Conservation (phyloP, 1,140 invertebrate genomes). For the Oryzaephilus surinamensis region DNA sequence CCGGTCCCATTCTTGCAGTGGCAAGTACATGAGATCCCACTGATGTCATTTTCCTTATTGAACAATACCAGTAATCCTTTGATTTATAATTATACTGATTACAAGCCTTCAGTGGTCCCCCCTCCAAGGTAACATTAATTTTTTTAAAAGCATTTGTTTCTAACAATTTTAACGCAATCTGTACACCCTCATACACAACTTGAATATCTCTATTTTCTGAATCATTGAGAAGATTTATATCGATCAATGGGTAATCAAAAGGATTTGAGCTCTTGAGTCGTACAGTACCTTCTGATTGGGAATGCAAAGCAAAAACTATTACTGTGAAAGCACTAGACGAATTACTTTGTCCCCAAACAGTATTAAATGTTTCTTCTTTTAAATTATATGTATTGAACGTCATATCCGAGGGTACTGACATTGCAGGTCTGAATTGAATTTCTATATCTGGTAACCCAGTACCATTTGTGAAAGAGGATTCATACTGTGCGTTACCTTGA, state of each 20-base stretch:
- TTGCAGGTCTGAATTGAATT: constrained; percentile 12
- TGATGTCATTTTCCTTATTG: constrained; percentile 21
- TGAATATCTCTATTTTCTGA: constrained; percentile 53
- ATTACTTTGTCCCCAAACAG: constrained; percentile 16
- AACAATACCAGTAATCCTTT: constrained; percentile 29
- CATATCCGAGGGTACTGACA: constrained; percentile 7
- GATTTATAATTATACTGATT: constrained; percentile 7
- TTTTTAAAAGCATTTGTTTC: constrained; percentile 47
- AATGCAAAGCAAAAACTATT: constrained; percentile 41
- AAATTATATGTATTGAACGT: constrained; percentile 13
- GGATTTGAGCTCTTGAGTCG: constrained; percentile 57
- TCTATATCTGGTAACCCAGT: constrained; percentile 18
- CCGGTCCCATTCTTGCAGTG: constrained; percentile 31
- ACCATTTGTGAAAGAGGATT: constrained; percentile 5
- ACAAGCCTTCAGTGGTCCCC: constrained; percentile 50
- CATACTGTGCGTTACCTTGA: constrained; percentile 36
- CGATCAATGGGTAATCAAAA: constrained; percentile 61
- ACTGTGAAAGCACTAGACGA: constrained; percentile 7
- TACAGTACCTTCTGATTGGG: constrained; percentile 62
- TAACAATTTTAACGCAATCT: constrained; percentile 43
- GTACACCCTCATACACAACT: constrained; percentile 21
- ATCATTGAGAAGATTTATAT: constrained; percentile 64
- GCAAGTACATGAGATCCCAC: constrained; percentile 27
- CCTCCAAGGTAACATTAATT: constrained; percentile 47
- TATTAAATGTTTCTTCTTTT: constrained; percentile 15